Evolutionary conservation across 2,797 vertebrate species (phyloP).

Genomic region (Crax fasciolata): DNA sequence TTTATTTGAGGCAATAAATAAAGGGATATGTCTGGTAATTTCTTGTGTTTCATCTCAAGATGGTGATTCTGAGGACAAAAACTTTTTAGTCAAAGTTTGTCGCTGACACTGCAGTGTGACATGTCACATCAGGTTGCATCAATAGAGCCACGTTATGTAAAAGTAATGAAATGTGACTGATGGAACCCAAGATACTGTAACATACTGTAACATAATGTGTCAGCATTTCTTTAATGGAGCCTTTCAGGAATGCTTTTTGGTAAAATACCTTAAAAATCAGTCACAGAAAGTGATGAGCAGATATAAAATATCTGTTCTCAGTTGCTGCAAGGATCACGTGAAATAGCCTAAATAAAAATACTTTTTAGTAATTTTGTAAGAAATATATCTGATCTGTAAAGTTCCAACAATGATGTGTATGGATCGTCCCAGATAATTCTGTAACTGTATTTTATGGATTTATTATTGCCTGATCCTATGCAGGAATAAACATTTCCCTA

Average conservation of each 20-base stretch:
- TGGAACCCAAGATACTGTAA: slow-evolving; percentile 76
- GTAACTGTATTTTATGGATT: not conserved
- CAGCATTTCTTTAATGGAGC: slow-evolving; percentile 79
- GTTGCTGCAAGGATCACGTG: not conserved
- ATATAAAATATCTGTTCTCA: not conserved
- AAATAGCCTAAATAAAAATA: not conserved
- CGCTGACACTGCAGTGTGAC: slow-evolving; percentile 77
- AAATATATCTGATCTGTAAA: not conserved
- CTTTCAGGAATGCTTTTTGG: slow-evolving; percentile 73
- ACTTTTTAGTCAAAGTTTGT: slow-evolving; percentile 71
- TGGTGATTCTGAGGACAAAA: slow-evolving; percentile 41
- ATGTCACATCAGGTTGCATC: slow-evolving; percentile 81
- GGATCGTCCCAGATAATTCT: not conserved
- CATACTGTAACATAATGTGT: slow-evolving; percentile 67
- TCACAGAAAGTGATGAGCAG: not conserved
- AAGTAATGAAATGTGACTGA: slow-evolving; percentile 82
- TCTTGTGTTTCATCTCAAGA: not conserved
- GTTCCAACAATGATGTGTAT: not conserved
- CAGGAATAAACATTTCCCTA: not conserved
- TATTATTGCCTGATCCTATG: not conserved
- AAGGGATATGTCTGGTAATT: not conserved
- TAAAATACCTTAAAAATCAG: slow-evolving; percentile 48
- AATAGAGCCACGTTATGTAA: slow-evolving; percentile 73
- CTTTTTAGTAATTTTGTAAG: not conserved
- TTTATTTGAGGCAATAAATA: not conserved